Conservation (phyloP, 1,140 invertebrate genomes). For the Drosophila saltans region DNA sequence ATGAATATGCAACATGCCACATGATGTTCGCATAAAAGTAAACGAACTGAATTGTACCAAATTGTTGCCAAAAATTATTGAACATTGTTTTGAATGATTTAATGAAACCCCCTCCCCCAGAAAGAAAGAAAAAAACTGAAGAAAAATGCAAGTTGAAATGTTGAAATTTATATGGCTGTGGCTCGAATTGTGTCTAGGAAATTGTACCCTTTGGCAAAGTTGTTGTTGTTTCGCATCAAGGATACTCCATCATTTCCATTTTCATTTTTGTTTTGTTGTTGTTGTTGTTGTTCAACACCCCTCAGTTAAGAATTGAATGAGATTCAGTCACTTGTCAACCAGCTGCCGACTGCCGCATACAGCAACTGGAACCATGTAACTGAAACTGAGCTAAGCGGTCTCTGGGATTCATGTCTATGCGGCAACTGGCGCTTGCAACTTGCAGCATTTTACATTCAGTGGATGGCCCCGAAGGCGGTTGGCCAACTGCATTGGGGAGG, state of each 20-base stretch:
- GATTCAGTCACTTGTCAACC: not conserved
- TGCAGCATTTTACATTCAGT: not conserved
- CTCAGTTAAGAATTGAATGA: not conserved
- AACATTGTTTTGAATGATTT: not conserved
- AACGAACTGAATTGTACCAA: not conserved
- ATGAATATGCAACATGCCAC: conserved; percentile 2
- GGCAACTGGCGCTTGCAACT: not conserved
- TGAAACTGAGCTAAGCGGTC: conserved; percentile 4
- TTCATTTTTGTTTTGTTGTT: not conserved
- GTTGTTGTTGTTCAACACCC: not conserved
- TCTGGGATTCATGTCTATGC: not conserved
- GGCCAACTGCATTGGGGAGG: conserved; percentile 17
- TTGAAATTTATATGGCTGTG: not conserved
- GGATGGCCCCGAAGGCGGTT: conserved; percentile 10
- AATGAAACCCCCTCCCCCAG: not conserved
- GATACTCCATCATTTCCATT: not conserved
- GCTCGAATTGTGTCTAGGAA: not conserved
- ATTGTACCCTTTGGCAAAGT: not conserved
- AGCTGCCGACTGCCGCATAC: not conserved
- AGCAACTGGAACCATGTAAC: not conserved
- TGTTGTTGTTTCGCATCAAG: not conserved
- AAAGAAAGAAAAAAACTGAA: not conserved
- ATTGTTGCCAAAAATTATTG: not conserved
- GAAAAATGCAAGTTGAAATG: conserved; percentile 5
- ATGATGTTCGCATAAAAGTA: not conserved